Percentiles rank a stretch among this genome's conserved stretches.
These are phyloP conservation scores for Myxocyprinus asiaticus DNA, from an alignment of 2,113 vertebrate species.

Conservation along the genomic window DNA sequence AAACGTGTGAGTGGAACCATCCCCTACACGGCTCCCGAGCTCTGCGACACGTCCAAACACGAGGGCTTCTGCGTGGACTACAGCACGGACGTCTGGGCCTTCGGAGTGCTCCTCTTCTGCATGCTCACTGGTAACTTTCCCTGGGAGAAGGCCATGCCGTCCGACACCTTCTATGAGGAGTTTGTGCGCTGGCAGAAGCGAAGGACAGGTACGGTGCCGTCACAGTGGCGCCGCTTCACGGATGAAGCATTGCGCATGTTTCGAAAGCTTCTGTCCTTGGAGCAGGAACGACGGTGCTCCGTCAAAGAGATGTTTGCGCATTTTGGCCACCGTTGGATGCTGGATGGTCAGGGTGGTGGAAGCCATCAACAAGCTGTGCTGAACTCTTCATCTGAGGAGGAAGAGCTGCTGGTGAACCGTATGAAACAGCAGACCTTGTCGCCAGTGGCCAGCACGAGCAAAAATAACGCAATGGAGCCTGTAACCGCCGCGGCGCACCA, in stretches of 20 bases:
- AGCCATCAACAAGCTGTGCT: conserved; percentile 64
- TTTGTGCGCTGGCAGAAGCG: conserved; percentile 82
- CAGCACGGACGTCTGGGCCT: conserved; percentile 84
- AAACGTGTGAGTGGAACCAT: conserved; percentile 85
- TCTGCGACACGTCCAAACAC: conserved; percentile 77
- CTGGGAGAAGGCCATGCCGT: conserved; percentile 82
- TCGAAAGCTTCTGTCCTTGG: conserved; percentile 78
- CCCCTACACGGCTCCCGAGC: conserved; percentile 82
- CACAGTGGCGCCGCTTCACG: conserved; percentile 83
- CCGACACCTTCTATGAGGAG: conserved; percentile 83
- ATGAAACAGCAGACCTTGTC: conserved; percentile 83
- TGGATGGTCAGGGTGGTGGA: conserved; percentile 67
- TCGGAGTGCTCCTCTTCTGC: conserved; percentile 85
- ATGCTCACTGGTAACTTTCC: conserved; percentile 86
- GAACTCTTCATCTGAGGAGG: conserved; percentile 73
- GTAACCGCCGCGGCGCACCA: conserved; percentile 60
- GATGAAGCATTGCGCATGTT: conserved; percentile 83
- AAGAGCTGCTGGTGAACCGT: conserved; percentile 77
- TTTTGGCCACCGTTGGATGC: conserved; percentile 82
- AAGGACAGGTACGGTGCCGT: conserved; percentile 72
- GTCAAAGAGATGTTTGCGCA: conserved; percentile 82
- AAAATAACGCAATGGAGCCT: conserved; percentile 63
- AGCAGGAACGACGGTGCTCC: conserved; percentile 78
- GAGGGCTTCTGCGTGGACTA: conserved; percentile 82
- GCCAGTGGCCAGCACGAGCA: conserved; percentile 58